phyloP scores from a whole-genome alignment of 2,797 vertebrate genomes.

The Centropyge bicolor region DNA sequence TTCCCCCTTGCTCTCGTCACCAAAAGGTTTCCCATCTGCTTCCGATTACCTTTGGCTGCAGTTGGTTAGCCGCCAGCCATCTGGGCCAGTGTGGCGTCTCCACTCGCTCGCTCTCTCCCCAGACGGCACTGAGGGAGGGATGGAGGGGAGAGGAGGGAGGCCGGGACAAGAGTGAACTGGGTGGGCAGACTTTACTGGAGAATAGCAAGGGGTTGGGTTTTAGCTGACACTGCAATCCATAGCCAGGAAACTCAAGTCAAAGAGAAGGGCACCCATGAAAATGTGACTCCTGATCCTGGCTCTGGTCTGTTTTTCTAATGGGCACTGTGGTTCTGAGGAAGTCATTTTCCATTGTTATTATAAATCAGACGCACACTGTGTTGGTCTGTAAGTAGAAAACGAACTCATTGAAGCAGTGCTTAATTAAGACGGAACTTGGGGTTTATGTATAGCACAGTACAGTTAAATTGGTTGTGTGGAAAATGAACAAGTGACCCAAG shows the following conservation, averaged over 20 bases:
- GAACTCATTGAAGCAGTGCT: constrained; percentile 8
- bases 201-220: constrained; percentile 54
- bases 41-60: constrained; percentile 92
- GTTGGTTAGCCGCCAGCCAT: constrained; percentile 86
- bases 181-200: constrained; percentile 70
- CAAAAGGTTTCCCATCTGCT: constrained; percentile 92
- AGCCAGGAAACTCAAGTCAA: constrained; percentile 69
- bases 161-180: constrained; percentile 58
- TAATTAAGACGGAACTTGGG: constrained; percentile 32
- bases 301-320: constrained; percentile 58
- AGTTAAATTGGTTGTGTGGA: constrained; percentile 48
- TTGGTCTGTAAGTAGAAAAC: constrained; percentile 44
- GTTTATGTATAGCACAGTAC: constrained; percentile 41
- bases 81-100: constrained; percentile 84
- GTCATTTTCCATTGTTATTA: constrained; percentile 65
- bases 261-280: constrained; percentile 69
- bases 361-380: constrained; percentile 43
- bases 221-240: constrained; percentile 71
- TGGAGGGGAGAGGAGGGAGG: constrained; percentile 29
- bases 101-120: constrained; percentile 72
- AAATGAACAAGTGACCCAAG: constrained; percentile 31
- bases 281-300: constrained; percentile 46
- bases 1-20: constrained; percentile 86
- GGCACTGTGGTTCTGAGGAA: constrained; percentile 62
- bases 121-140: constrained; percentile 73